Base-by-base conservation (phyloP, 2,797 vertebrate genomes). In the Cichlasoma orientale region DNA sequence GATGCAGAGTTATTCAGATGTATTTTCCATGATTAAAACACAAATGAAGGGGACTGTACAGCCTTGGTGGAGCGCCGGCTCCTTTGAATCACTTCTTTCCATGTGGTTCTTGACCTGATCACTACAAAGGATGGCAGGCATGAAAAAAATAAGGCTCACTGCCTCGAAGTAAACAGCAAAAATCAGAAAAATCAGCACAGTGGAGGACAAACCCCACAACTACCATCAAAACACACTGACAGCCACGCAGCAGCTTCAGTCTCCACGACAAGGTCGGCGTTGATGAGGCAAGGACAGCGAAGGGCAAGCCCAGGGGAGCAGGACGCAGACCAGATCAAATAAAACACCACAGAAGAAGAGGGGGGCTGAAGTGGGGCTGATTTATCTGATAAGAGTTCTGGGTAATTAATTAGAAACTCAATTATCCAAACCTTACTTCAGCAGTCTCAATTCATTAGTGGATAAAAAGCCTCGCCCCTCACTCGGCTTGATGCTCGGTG, bases 321-420 rank as follows among this genome's bases (percentile, higher is more conserved):
- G 82, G 78, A 81, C 21, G 36, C 58, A 25, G 70, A 80, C 75
- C 76, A 66, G 79, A 89, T 88, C 83, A 89, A 86, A 90, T 80
- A 82, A 87, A 90, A 84, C 78, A 84, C 78, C 81, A 79, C 14
- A 3, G 80, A 87, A 86, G 86, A 85, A 82, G 70, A 85, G 59
- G 79, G 77, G 78, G 80, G 76, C 6, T 61, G 78, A 77, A 78
- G 81, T 86, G 86, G 71, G 69, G 82, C 85, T 95, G 96, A 96
- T 97, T 96, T 97, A 97, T 97, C 96, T 96, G 96, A 96, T 96
- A 95, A 97, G 96, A 96, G 96, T 97, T 97, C 96, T 96, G 97
- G 96, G 96, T 97, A 97, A 98, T 98, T 97, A 98, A 98, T 98
- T 97, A 97, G 96, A 97, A 98, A 98, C 96, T 97, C 97, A 98